Base-by-base conservation (phyloP, 2,888 invertebrate species). In the Crepidodera aurea region DNA sequence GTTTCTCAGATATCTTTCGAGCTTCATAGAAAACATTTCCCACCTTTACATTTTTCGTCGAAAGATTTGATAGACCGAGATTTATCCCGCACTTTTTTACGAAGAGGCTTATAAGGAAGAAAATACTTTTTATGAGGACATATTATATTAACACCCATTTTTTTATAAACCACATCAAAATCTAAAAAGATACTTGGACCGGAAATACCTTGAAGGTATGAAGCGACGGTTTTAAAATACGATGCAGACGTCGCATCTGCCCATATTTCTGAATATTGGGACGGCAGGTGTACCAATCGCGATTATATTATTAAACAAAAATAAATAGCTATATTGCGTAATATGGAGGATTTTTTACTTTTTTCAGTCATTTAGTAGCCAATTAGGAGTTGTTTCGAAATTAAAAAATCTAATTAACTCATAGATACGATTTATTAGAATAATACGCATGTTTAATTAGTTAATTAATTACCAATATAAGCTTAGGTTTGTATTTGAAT, bases 261-360 rank as follows among this genome's bases (percentile, higher is more conserved):
- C 70, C 71, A 66, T 74, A 71, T 69, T 73, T 73, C 70, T 72
- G 72, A 74, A 73, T 74, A 74, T 74, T 74, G 74, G 74, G 71
- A 69, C 74, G 69, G 72, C 74, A 74, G 74, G 74, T 74, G 74
- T 71, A 66, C 67, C 67, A 68, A 69, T 72, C 68, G 72, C 71
- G 69, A 73, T 73, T 71, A 72, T 71, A 72, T 71, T 71, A 71
- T 66, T 70, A 67, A 65, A 68, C 57, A 69, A 67, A 70, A 70
- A 70, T 68, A 70, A 70, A 70, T 67, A 67, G 64, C 67, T 51
- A 62, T 60, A 66, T 69, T 69, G 65, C 69, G 59, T 69, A 69
- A 69, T 64, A 51, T 40, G 54, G 59, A 61, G 58, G 46, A 50
- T 62, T 65, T 67, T 63, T 64, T 51, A 46, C 63, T 46, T 61